Evolutionary conservation across 2,888 invertebrate species (phyloP), one percentile per base, ranked within the genome.

Genomic region (Pseudococcus longispinus): DNA sequence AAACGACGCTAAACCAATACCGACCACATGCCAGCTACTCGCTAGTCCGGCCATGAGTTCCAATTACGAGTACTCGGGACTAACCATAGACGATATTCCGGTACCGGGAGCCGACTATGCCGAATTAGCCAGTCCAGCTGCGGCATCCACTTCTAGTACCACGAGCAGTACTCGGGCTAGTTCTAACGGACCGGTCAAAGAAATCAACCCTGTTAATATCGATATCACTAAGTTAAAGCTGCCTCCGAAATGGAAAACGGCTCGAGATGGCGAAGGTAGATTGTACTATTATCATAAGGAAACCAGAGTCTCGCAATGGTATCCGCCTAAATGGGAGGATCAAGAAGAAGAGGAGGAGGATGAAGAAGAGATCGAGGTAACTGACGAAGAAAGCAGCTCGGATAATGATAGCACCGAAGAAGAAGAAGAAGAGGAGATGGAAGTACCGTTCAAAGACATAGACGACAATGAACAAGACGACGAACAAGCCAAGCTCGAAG

Each of bases 251-350:
- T 98, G 98, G 98, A 95, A 96, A 89, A 95, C 94, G 89, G 95
- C 96, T 0, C 92, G 93, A 88, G 97, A 98, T 90, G 91, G 93
- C 2, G 94, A 95, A 86, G 98, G 98, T 0, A 93, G 97, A 88
- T 93, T 94, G 0, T 98, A 98, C 91, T 99, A 97, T 91, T 99
- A 98, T 91, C 97, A 98, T 91, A 92, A 94, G 2, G 95, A 94
- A 90, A 92, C 94, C 83, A 92, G 96, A 13, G 92, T 94, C 89
- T 93, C 96, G 26, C 96, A 96, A 90, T 97, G 97, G 97, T 91
- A 93, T 89, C 95, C 95, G 42, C 92, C 92, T 0, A 91, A 74
- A 20, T 88, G 87, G 88, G 88, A 80, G 8, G 70, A 80, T 1
- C n/a, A n/a, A n/a, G 37, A 83, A 6, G 88, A 89, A 77, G 89